Conservation (phyloP, 2,888 invertebrate genomes). For the Melieria crassipennis region DNA sequence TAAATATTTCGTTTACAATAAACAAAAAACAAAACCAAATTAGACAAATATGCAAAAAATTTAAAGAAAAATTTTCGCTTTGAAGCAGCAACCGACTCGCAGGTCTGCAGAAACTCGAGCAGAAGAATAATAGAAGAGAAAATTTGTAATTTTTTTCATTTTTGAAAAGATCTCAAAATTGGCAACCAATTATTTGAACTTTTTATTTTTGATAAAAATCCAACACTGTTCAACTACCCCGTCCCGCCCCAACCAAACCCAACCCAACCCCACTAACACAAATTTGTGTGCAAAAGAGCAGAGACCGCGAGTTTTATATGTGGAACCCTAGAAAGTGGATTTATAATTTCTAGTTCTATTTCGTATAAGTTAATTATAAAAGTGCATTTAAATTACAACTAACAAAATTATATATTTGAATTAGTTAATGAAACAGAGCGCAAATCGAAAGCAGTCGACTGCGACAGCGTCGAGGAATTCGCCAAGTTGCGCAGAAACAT, state of each 20-base stretch:
- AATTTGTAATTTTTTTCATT: slow-evolving; percentile 31
- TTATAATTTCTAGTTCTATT: too few species aligned
- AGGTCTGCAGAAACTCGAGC: too few species aligned
- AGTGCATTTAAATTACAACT: too few species aligned
- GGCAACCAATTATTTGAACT: slow-evolving; percentile 51
- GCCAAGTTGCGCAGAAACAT: too few species aligned
- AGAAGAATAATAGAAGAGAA: neutral
- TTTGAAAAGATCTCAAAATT: slow-evolving; percentile 59
- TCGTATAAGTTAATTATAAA: too few species aligned
- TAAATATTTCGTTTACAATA: slow-evolving; percentile 11
- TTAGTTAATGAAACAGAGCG: too few species aligned
- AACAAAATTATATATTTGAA: too few species aligned
- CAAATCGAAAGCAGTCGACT: too few species aligned
- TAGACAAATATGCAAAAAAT: too few species aligned
- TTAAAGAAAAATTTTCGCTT: too few species aligned
- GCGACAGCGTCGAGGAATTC: too few species aligned
- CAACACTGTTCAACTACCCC: neutral
- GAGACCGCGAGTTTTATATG: slow-evolving; percentile 37
- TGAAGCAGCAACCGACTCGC: too few species aligned
- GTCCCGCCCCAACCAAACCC: slow-evolving; percentile 3
- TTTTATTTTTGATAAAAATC: slow-evolving; percentile 18
- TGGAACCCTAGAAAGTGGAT: neutral
- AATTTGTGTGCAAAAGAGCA: neutral
- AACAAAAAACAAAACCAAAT: neutral
- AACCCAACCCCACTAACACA: neutral